Evolutionary conservation across 2,888 invertebrate genomes (phyloP), one percentile per base, ranked within the genome.

Genomic region (Oscheius sp.): DNA sequence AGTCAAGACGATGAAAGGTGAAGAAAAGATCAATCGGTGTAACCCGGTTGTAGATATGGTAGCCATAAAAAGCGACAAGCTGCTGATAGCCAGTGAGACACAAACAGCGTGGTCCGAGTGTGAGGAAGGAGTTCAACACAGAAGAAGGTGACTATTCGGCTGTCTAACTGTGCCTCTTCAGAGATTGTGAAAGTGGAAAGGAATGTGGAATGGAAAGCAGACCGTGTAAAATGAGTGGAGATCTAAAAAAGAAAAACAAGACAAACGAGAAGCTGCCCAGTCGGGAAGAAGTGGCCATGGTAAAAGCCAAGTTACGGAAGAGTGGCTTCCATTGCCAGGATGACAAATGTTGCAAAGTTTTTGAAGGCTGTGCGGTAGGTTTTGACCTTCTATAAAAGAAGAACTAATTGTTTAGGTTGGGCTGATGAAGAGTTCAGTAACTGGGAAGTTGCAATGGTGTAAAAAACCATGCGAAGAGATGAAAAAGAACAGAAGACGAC

Each of bases 401-500:
- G n/a, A 63, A 18, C 2, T 0, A 25, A 49, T 12, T 5, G 45
- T 64, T 5, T 25, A 66, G 66, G 52, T 76, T 27, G 87, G 87
- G n/a, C 71, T 87, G 25, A 76, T 80, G 49, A 84, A 84, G 55
- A 83, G 84, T 46, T 77, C 80, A 0, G 73, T 64, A 27, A 83
- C 78, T 21, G 79, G 78, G 53, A 78, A 76, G 49, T 63, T 86
- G 41, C 82, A 87, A 64, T 87, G 85, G 85, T 87, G 87, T 72
- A 74, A 74, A 27, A 76, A 80, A 46, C 82, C 85, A 21, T 87
- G 87, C 27, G 59, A 59, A 27, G 59, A 58, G 18, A 59, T 49
- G 61, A 43, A 45, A 21, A 70, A 59, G 29, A 5, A 25, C 16
- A 49, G 35, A 52, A 49, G 52, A 27, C 27, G 66, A 25, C 29